Conservation (phyloP, 2,113 vertebrate species). For the Phodopus roborovskii region DNA sequence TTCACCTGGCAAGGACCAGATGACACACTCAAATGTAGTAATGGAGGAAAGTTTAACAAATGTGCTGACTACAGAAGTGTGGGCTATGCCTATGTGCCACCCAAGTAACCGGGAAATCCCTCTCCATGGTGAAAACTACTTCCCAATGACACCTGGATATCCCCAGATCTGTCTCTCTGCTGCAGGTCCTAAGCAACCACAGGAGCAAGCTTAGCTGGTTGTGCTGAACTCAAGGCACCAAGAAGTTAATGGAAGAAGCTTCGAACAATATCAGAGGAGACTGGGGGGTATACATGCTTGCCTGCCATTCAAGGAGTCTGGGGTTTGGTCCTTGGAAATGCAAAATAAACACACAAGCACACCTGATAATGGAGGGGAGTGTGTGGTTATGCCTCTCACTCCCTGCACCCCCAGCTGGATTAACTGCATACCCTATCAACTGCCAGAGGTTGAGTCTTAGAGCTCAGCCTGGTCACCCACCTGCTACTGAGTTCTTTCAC, state of each 20-base stretch:
- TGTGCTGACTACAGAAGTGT: neutral
- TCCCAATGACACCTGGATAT: too few species aligned
- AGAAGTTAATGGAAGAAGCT: neutral
- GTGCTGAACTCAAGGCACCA: neutral
- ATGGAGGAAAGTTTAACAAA: neutral
- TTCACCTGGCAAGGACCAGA: neutral
- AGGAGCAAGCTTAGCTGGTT: neutral
- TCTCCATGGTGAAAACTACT: neutral
- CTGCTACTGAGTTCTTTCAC: neutral
- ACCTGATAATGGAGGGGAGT: neutral
- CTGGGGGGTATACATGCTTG: rapidly evolving
- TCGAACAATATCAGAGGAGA: neutral
- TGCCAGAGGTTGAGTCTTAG: neutral
- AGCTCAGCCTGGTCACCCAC: too few species aligned
- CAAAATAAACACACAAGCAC: neutral
- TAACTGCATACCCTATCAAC: neutral
- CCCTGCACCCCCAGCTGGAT: rapidly evolving
- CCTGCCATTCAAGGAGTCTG: neutral
- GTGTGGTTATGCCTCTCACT: neutral
- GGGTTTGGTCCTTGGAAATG: neutral
- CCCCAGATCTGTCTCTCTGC: neutral
- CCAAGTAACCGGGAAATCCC: neutral
- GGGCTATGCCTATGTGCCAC: neutral
- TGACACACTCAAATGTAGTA: neutral
- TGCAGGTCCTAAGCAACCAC: neutral